Conservation (phyloP, 2,113 vertebrate genomes). For the Gymnogyps californianus region DNA sequence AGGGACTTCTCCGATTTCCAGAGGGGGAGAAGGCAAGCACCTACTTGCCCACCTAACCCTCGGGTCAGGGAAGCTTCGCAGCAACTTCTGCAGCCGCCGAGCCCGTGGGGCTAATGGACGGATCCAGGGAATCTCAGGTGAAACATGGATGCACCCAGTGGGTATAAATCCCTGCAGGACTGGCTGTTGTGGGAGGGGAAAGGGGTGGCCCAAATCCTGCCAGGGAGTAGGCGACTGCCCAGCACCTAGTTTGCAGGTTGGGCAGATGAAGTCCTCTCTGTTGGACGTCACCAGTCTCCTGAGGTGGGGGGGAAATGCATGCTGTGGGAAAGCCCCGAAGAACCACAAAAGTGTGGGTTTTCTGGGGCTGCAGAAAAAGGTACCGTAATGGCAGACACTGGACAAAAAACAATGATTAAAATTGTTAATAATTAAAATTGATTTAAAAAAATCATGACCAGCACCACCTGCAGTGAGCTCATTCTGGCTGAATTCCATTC, state of each 20-base stretch:
- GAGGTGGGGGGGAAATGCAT: neutral
- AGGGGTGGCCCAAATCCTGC: neutral
- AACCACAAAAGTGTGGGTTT: neutral
- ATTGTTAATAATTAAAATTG: neutral
- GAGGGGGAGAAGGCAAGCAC: fast-evolving
- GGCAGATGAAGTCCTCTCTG: neutral
- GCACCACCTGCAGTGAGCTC: neutral
- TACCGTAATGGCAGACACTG: neutral
- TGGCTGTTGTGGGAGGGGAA: neutral
- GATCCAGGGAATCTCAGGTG: neutral
- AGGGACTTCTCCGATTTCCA: neutral
- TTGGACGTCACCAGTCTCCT: neutral
- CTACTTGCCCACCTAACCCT: neutral
- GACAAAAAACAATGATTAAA: neutral
- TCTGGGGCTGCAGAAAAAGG: neutral
- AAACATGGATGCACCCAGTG: neutral
- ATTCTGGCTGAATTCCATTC: neutral
- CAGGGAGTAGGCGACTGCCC: neutral
- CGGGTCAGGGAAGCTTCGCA: fast-evolving
- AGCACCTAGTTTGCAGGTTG: neutral
- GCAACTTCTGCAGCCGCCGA: neutral
- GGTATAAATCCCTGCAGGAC: neutral
- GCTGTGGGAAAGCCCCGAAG: neutral
- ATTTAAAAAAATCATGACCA: neutral
- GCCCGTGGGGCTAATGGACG: neutral